Conservation (phyloP, 2,113 vertebrate species). For the Paradoxurus hermaphroditus region DNA sequence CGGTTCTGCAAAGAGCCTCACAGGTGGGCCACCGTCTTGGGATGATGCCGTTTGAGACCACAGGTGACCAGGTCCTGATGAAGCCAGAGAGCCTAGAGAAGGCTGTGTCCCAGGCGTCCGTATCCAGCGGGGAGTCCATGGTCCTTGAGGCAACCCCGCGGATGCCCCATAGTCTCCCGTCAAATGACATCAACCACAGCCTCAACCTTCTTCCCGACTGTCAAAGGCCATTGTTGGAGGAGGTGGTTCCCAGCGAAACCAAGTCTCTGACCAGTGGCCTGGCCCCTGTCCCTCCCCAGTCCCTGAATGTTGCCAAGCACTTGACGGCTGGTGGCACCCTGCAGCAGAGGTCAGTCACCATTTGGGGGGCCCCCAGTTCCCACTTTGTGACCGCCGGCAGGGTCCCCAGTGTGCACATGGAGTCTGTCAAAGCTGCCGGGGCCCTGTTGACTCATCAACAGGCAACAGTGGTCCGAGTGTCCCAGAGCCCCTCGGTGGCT, state of each 20-base stretch:
- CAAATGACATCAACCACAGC: accelerated
- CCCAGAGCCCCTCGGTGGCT: background rate
- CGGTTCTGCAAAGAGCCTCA: background rate
- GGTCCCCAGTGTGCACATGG: accelerated
- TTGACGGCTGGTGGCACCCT: accelerated
- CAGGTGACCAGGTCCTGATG: background rate
- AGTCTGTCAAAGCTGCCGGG: background rate
- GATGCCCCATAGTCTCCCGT: background rate
- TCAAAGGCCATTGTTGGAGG: background rate
- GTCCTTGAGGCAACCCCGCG: background rate
- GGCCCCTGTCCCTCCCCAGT: background rate
- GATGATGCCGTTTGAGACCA: accelerated
- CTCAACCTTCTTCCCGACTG: background rate
- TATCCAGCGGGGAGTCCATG: accelerated
- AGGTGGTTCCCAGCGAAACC: background rate
- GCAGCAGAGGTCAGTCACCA: background rate
- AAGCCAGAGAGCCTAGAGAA: accelerated
- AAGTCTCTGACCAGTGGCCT: background rate
- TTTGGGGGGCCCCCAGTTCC: accelerated
- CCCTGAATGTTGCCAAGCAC: background rate
- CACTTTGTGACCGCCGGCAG: background rate
- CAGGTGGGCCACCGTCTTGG: too few species aligned
- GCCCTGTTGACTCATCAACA: background rate
- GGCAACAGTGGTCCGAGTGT: background rate
- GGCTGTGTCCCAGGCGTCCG: accelerated